Base-by-base conservation (phyloP, 2,888 invertebrate genomes). In the Drymonia ruficornis region DNA sequence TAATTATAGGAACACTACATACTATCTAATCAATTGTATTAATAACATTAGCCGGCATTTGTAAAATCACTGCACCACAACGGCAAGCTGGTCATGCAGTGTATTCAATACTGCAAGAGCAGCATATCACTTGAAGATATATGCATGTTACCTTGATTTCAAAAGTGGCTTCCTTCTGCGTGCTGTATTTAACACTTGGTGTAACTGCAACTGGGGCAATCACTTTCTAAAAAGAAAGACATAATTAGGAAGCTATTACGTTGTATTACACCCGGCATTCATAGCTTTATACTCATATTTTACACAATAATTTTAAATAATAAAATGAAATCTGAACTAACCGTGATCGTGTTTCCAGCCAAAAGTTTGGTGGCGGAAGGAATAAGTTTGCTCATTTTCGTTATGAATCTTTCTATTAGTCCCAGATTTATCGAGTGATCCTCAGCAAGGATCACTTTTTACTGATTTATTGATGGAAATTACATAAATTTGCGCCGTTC, bases 161-260 rank as follows among this genome's bases (percentile, higher is more conserved):
- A 72, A 94, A 95, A 12, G 89, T 86, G 7, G 94, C 94, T 81
- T 95, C 95, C 8, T 93, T 93, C 61, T 94, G 94, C 65, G 89
- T 87, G 72, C 91, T 90, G 80, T 94, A 95, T 72, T 93, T 94
- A 63, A 89, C 90, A 67, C 93, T 94, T 52, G 83, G 70, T n/a
- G 81, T 73, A 42, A 80, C 60, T 46, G 77, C 74, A 60, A 78
- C 81, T 57, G 89, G 89, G 58, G 78, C 78, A 58, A 80, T 78
- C 55, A 78, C 73, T 84, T 91, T 92, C 91, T 93, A 84, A 61
- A 86, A 87, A 58, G 36, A 63, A 50, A 59, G 53, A 53, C 18
- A 50, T 49, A 15, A 51, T 16, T 50, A 31, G 55, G 29, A 18
- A 49, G 23, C 6, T 16, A 16, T 40, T 49, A 19, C 16, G 4